Conservation (phyloP, 2,888 invertebrate species). For the Eilema sororculum region DNA sequence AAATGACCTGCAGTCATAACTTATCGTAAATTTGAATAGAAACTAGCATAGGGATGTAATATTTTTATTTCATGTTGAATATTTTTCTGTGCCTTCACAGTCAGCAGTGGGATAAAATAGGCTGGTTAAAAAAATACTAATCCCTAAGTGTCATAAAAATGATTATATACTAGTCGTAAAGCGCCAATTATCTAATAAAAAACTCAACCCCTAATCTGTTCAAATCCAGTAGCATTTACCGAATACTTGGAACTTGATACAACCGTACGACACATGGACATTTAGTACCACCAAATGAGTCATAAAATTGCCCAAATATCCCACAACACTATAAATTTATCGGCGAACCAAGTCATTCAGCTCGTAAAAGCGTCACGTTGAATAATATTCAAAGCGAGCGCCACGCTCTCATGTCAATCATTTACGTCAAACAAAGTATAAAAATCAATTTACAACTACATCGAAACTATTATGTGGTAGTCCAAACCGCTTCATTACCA, state of each 20-base stretch:
- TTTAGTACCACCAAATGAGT: conserved; percentile 81
- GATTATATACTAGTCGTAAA: background rate
- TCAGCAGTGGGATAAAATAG: background rate
- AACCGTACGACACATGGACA: conserved; percentile 67
- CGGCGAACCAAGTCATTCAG: conserved; percentile 73
- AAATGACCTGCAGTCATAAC: background rate
- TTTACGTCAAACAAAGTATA: conserved; percentile 86
- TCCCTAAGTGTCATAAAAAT: background rate
- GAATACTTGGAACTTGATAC: conserved; percentile 67
- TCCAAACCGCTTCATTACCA: conserved; percentile 83
- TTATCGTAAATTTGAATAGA: background rate
- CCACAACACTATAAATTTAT: conserved; percentile 82
- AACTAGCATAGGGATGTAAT: background rate
- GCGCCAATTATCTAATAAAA: conserved; percentile 8
- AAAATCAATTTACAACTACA: conserved; percentile 82
- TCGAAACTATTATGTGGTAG: conserved; percentile 75
- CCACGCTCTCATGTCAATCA: conserved; percentile 82
- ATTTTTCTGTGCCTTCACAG: background rate
- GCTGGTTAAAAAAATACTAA: background rate
- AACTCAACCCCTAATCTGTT: conserved; percentile 14
- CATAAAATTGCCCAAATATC: conserved; percentile 84
- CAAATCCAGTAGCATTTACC: conserved; percentile 55
- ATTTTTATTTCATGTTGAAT: background rate
- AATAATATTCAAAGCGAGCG: conserved; percentile 53
- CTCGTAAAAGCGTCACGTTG: conserved; percentile 73